Evolutionary conservation across 2,888 invertebrate species (phyloP).

Genomic region (Apoderus coryli): DNA sequence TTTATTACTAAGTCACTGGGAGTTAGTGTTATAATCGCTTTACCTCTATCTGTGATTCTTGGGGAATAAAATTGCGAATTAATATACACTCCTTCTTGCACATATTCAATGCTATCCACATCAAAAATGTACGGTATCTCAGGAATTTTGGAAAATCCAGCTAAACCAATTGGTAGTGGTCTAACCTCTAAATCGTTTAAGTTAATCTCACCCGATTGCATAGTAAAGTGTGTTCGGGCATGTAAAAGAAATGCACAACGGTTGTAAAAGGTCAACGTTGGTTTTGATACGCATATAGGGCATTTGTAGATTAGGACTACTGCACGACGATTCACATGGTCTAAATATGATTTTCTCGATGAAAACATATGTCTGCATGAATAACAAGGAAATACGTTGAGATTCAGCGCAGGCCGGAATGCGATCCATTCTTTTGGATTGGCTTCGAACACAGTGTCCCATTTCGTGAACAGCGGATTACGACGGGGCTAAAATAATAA

Average conservation of each 20-base stretch:
- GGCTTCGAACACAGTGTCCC: constrained; percentile 18
- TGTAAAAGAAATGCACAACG: constrained; percentile 29
- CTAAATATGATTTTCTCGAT: constrained; percentile 27
- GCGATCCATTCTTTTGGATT: constrained; percentile 19
- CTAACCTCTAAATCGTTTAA: constrained; percentile 24
- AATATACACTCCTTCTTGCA: constrained; percentile 19
- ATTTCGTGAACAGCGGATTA: constrained; percentile 14
- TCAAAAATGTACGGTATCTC: constrained; percentile 25
- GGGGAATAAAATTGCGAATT: constrained; percentile 29
- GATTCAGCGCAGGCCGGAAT: constrained; percentile 18
- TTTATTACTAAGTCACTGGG: constrained; percentile 25
- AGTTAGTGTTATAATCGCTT: constrained; percentile 21
- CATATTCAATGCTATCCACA: constrained; percentile 14
- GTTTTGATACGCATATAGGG: constrained; percentile 18
- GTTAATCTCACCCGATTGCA: constrained; percentile 24
- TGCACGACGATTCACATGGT: constrained; percentile 29
- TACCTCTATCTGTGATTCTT: constrained; percentile 20
- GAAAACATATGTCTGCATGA: constrained; percentile 23
- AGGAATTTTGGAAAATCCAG: constrained; percentile 27
- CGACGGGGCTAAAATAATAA: constrained; percentile 12
- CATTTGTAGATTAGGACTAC: constrained; percentile 27
- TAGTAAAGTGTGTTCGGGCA: constrained; percentile 25
- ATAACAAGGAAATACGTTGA: constrained; percentile 18
- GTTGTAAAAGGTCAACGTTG: constrained; percentile 26
- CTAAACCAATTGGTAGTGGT: constrained; percentile 25